These are phyloP conservation scores for Cisticola juncidis DNA, from an alignment of 2,113 vertebrate genomes.

Conservation along the genomic window DNA sequence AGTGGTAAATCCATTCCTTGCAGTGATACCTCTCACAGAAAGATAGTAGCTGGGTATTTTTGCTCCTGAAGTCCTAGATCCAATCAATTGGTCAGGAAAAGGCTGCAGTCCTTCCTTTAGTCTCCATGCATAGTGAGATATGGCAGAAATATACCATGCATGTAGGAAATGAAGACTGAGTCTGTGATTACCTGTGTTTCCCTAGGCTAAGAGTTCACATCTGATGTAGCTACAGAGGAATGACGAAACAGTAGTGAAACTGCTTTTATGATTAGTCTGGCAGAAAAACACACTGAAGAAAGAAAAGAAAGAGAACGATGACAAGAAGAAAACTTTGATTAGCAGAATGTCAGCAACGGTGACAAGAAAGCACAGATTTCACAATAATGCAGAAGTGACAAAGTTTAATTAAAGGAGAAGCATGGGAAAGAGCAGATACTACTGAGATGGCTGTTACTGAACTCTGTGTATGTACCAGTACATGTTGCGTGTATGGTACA, in stretches of 20 bases:
- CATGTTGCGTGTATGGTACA: not conserved
- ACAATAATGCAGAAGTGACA: not conserved
- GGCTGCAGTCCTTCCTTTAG: not conserved
- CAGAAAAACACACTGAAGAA: not conserved
- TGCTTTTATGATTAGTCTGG: not conserved
- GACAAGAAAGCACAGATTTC: not conserved
- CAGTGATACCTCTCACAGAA: not conserved
- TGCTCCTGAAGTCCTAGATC: not conserved
- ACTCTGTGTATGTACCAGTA: not conserved
- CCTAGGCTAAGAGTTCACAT: not conserved
- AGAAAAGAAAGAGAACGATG: not conserved
- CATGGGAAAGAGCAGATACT: not conserved
- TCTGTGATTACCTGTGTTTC: slow-evolving; percentile 14
- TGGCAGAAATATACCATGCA: not conserved
- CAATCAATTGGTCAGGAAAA: not conserved
- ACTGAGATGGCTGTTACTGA: not conserved
- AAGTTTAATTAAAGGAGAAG: not conserved
- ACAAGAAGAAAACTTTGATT: not conserved
- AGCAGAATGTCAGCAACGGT: not conserved
- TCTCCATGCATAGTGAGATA: not conserved
- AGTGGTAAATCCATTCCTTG: not conserved
- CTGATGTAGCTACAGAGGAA: not conserved
- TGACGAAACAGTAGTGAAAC: not conserved
- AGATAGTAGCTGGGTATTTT: not conserved
- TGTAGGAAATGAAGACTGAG: slow-evolving; percentile 7